phyloP scores from a whole-genome alignment of 64 coral and sea anemone species.

The Montipora cactus region DNA sequence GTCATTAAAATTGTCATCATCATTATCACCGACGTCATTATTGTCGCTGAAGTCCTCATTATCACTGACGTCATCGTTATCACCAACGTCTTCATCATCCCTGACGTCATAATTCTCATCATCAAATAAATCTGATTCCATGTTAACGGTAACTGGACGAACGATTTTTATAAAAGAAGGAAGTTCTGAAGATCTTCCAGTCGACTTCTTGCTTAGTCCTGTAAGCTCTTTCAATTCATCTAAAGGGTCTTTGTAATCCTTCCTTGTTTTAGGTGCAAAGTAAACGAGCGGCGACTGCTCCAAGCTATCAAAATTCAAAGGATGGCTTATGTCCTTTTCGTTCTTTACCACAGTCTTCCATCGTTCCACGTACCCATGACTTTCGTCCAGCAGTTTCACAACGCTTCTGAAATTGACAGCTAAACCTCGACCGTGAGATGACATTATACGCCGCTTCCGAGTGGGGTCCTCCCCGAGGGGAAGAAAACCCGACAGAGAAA shows the following conservation, averaged over 20 bases:
- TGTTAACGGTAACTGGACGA: not conserved
- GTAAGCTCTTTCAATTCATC: not conserved
- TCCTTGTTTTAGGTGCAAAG: slow-evolving; percentile 17
- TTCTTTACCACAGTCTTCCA: slow-evolving; percentile 5
- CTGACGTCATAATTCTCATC: not conserved
- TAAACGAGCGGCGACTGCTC: slow-evolving; percentile 1
- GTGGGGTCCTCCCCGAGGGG: slow-evolving; percentile 5
- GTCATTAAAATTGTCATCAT: not conserved
- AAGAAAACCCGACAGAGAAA: slow-evolving; percentile 22
- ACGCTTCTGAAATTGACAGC: slow-evolving; percentile 49
- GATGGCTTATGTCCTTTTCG: slow-evolving; percentile 1
- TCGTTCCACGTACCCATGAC: not conserved
- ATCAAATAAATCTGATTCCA: not conserved
- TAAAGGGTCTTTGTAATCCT: not conserved
- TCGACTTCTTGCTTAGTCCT: not conserved
- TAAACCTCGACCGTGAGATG: not conserved
- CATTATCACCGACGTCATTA: not conserved
- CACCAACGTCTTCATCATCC: not conserved
- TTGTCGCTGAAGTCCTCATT: not conserved
- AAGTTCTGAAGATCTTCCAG: slow-evolving; percentile 28
- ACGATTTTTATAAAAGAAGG: slow-evolving; percentile 17
- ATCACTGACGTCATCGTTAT: not conserved
- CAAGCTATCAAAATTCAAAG: not conserved
- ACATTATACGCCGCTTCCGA: not conserved
- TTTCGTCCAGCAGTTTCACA: slow-evolving; percentile 3